Conservation (phyloP, 92 coral and sea anemone genomes). For the Scolanthus callimorphus region DNA sequence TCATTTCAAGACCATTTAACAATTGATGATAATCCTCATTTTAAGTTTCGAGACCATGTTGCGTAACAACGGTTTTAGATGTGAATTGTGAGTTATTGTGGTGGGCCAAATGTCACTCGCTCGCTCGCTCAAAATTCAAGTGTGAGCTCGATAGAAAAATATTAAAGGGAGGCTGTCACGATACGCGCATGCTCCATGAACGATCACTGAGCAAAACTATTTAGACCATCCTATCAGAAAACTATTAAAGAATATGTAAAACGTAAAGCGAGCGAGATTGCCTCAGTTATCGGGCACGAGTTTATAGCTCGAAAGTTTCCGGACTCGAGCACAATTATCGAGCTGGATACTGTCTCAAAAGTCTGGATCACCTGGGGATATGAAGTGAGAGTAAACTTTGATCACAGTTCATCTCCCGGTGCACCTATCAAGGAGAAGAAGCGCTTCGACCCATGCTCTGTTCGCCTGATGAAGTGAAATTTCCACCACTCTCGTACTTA, state of each 20-base stretch:
- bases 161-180: too few species aligned
- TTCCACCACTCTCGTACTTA: slow-evolving; percentile 14
- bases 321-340: slow-evolving; percentile 5
- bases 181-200: too few species aligned
- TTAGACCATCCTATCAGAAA: too few species aligned
- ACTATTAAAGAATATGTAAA: too few species aligned
- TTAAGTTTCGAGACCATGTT: too few species aligned
- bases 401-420: slow-evolving; percentile 23
- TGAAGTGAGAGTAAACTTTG: slow-evolving; percentile 21
- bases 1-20: too few species aligned
- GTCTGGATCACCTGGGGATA: slow-evolving; percentile 19
- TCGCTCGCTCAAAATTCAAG: too few species aligned
- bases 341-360: slow-evolving; percentile 20
- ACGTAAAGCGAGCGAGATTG: slow-evolving; percentile 19
- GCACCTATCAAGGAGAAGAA: slow-evolving; percentile 7
- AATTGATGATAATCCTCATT: too few species aligned
- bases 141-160: background rate
- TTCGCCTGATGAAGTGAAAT: slow-evolving; percentile 3
- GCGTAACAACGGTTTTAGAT: too few species aligned
- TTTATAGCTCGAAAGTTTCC: slow-evolving; percentile 1
- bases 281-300: slow-evolving; percentile 11
- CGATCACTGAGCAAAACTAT: too few species aligned
- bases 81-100: too few species aligned
- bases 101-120: too few species aligned
- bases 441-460: slow-evolving; percentile 3